phyloP scores from a whole-genome alignment of 1,140 invertebrate species.

The Heterodera carotae region DNA sequence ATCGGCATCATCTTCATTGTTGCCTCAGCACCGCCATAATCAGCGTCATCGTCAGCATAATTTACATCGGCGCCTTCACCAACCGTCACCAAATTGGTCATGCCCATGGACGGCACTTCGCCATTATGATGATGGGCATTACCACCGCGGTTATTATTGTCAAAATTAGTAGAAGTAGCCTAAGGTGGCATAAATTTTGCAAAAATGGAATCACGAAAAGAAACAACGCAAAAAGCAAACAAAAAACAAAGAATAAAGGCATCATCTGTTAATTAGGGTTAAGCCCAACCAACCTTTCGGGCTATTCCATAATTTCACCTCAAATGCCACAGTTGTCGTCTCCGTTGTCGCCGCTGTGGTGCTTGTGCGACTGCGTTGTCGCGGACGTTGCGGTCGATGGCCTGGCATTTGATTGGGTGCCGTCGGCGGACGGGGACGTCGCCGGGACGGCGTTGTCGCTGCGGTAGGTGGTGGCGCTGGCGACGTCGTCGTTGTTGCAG shows the following conservation, averaged over 20 bases:
- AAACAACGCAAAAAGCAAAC: too few relatives aligned
- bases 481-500: conserved; percentile 33
- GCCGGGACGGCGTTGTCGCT: conserved; percentile 26
- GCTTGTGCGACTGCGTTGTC: conserved; percentile 3
- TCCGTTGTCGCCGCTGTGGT: neutral
- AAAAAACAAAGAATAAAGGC: neutral
- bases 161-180: too few relatives aligned
- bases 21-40: neutral
- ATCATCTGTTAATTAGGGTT: neutral
- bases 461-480: conserved; percentile 35
- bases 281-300: too few relatives aligned
- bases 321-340: too few relatives aligned
- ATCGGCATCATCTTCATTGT: neutral
- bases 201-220: too few relatives aligned
- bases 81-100: neutral
- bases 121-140: too few relatives aligned
- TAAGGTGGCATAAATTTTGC: too few relatives aligned
- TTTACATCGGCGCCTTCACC: neutral
- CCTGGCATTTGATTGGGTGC: conserved; percentile 25
- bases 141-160: conserved; percentile 9
- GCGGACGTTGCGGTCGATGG: conserved; percentile 31
- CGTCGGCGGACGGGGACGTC: conserved; percentile 22
- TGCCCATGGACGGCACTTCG: neutral
- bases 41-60: neutral
- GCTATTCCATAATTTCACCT: too few relatives aligned